Percentiles rank a stretch among this genome's conserved stretches.
Conservation (phyloP, 2,113 vertebrate genomes). For the Anhinga rufa region DNA sequence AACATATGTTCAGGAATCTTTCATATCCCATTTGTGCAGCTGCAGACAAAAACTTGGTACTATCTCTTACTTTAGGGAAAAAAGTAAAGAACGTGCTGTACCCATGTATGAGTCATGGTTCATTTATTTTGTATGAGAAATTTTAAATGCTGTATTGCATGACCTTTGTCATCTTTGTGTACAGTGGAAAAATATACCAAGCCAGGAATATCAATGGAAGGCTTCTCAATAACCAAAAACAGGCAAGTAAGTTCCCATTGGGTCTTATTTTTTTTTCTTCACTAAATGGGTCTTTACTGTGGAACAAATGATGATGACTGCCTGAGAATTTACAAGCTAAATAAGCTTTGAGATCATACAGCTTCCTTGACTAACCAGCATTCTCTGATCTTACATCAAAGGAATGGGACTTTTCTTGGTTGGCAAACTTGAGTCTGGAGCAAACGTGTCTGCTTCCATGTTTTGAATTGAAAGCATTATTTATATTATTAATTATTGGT, state of each 20-base stretch:
- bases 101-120: conserved; percentile 36
- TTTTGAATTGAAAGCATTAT: background rate
- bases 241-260: conserved; percentile 26
- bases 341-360: conserved; percentile 4
- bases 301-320: conserved; percentile 52
- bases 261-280: background rate
- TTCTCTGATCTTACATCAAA: conserved; percentile 8
- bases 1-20: conserved; percentile 9
- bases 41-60: conserved; percentile 21
- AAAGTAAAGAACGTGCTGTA: conserved; percentile 42
- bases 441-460: background rate
- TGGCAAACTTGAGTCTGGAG: background rate
- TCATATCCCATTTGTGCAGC: background rate
- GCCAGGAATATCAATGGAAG: conserved; percentile 62
- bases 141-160: conserved; percentile 46
- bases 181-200: conserved; percentile 60
- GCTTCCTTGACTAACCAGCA: background rate
- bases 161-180: conserved; percentile 60
- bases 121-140: conserved; percentile 53
- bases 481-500: background rate
- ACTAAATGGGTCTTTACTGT: conserved; percentile 5
- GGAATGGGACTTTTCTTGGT: background rate
- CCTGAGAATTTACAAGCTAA: conserved; percentile 43
- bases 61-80: conserved; percentile 29
- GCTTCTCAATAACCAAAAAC: conserved; percentile 53